Evolutionary conservation across 1,140 invertebrate species (phyloP), one percentile per base, ranked within the genome.

Genomic region (Arion vulgaris): DNA sequence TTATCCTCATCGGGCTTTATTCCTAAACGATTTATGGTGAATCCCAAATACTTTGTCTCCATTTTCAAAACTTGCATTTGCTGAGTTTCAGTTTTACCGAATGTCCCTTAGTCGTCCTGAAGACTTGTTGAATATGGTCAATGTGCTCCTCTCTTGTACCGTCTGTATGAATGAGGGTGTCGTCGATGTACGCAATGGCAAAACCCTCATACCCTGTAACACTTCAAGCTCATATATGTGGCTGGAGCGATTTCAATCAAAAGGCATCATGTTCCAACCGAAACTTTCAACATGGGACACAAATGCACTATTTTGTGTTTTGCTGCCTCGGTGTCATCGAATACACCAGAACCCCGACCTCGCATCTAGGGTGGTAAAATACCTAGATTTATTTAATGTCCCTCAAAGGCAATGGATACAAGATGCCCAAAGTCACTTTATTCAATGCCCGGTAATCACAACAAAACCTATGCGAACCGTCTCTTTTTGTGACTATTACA

Each of bases 391-490:
- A 26, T 19, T 15, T 19, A 86, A 36, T 7, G 77, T 39, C 19
- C 82, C 81, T 19, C 84, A 32, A 26, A 0, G 93, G 94, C 1
- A 94, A 72, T 85, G 94, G 94, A 84, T 92, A 94, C 39, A 82
- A 87, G 86, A 94, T 93, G 62, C 88, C 86, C 0, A 88, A 86
- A 0, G 92, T 94, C 0, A 83, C 86, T 80, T 9, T 17, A 84
- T 94, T 94, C 15, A 94, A 45, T 26, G 73, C 53, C 38, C 93
- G 78, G 85, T 90, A 94, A 87, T 94, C 93, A 0, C 94, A 83
- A 83, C 91, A 93, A 84, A 93, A 85, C 74, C 92, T 84, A 32
- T 90, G 77, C 68, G 88, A 49, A 76, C 93, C 91, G 89, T 94
- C 88, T 66, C 94, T 93, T 76, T 95, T 95, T 74, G 94, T 94